Conservation (phyloP, 2,888 invertebrate genomes). For the Branchinecta sandiegonensis region DNA sequence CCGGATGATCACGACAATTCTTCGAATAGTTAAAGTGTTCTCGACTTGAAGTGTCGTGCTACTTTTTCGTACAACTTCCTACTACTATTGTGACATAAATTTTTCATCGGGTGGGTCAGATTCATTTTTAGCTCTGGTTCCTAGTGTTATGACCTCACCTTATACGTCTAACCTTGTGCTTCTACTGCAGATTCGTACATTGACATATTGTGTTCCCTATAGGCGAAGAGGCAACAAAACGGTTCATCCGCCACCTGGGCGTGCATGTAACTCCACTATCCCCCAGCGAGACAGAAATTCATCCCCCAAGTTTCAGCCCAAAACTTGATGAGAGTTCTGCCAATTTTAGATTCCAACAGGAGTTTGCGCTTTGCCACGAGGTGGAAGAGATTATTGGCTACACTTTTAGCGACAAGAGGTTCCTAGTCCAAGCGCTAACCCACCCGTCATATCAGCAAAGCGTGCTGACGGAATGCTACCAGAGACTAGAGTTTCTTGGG, state of each 20-base stretch:
- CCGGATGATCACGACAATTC: too few relatives aligned
- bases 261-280: slow-evolving; percentile 27
- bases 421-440: slow-evolving; percentile 75
- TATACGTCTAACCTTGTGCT: too few relatives aligned
- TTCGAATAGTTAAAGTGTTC: too few relatives aligned
- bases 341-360: background rate
- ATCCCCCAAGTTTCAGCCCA: background rate
- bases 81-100: too few relatives aligned
- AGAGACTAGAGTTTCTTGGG: slow-evolving; percentile 77
- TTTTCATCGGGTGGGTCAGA: too few relatives aligned
- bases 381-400: slow-evolving; percentile 54
- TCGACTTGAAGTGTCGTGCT: too few relatives aligned
- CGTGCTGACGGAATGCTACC: slow-evolving; percentile 65
- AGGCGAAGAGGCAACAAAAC: slow-evolving; percentile 33
- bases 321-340: background rate
- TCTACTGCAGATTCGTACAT: too few relatives aligned
- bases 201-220: slow-evolving; percentile 27
- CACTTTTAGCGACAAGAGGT: slow-evolving; percentile 61
- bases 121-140: too few relatives aligned
- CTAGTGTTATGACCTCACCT: too few relatives aligned
- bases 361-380: slow-evolving; percentile 25
- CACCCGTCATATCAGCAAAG: slow-evolving; percentile 78
- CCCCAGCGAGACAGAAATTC: background rate
- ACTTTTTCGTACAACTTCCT: too few relatives aligned
- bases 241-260: slow-evolving; percentile 26